phyloP scores from a whole-genome alignment of 2,888 invertebrate species.

The Chrysolina oricalcia region DNA sequence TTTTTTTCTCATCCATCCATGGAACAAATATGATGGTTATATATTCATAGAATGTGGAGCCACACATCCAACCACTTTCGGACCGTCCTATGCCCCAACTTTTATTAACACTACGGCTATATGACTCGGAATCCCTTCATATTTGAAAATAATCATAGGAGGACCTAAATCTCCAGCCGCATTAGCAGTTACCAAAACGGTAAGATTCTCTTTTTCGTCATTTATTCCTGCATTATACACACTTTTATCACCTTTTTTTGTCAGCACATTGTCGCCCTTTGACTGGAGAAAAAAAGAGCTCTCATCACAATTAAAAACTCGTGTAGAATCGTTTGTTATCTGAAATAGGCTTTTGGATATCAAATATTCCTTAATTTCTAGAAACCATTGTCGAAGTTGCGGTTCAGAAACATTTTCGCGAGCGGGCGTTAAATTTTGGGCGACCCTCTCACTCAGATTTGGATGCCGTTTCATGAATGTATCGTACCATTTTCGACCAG shows the following conservation, averaged over 20 bases:
- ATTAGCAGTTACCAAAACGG: constrained; percentile 37
- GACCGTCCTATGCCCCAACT: no score
- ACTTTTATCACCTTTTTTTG: constrained; percentile 24
- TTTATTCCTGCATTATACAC: constrained; percentile 17
- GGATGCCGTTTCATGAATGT: constrained; percentile 26
- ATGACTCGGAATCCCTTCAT: no score
- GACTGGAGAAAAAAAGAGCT: constrained; percentile 59
- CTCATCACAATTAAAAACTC: constrained; percentile 61
- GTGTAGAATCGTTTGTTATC: constrained; percentile 25
- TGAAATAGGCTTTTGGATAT: constrained; percentile 4
- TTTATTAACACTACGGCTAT: no score
- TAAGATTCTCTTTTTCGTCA: constrained; percentile 38
- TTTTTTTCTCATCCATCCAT: no score
- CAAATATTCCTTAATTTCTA: constrained; percentile 25
- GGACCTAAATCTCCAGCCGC: constrained; percentile 29
- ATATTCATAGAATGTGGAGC: no score
- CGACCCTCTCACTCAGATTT: not conserved
- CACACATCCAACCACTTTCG: no score
- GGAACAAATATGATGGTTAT: no score
- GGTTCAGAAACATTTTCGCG: constrained; percentile 32
- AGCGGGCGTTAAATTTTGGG: constrained; percentile 33
- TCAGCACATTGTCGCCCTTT: constrained; percentile 56
- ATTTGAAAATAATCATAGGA: constrained; percentile 14
- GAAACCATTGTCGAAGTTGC: constrained; percentile 31
- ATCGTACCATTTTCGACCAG: constrained; percentile 24